Evolutionary conservation across 2,797 vertebrate species (phyloP), one percentile per base, ranked within the genome.

Genomic region (Chelon auratus): DNA sequence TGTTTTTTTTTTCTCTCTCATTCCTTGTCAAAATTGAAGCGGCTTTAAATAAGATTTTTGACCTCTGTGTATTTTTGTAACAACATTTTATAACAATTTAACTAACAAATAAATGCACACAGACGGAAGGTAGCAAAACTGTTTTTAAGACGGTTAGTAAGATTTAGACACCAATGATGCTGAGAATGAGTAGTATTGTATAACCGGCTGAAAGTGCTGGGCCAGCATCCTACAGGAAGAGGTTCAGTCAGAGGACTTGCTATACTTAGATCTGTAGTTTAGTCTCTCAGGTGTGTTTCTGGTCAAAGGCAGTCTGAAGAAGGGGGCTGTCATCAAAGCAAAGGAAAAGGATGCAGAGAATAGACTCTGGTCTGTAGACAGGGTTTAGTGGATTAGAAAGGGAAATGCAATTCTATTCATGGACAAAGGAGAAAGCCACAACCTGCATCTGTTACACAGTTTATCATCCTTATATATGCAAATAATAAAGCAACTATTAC

Each of bases 141-240:
- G 1, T 26, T 26, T 26, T 26, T 26, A 26, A 36, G 11, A 14
- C 39, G 20, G 33, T 24, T 61, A 48, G 12, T 45, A 39, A 51
- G 69, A 24, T 51, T n/a, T 24, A 45, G 54, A 75, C 43, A 48
- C n/a, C 15, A 73, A n/a, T 47, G 72, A 80, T 82, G 66, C 59
- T 75, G 61, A 76, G 60, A 42, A 22, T 22, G 68, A 75, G 43
- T 18, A 22, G 56, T 78, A 79, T 82, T 87, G 83, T 73, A 9
- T 81, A 62, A 90, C 70, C 80, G 40, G 86, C 75, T 77, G 60
- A 80, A 81, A 82, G 77, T 86, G 77, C 74, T 75, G 53, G 66
- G 59, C 68, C 75, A 81, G 75, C 78, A 91, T 88, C 85, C 73
- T 85, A 48, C 54, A 78, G 81, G 72, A 81, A 64, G 57, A 78